phyloP scores from a whole-genome alignment of 2,797 vertebrate genomes.

The Hyperoplus immaculatus region DNA sequence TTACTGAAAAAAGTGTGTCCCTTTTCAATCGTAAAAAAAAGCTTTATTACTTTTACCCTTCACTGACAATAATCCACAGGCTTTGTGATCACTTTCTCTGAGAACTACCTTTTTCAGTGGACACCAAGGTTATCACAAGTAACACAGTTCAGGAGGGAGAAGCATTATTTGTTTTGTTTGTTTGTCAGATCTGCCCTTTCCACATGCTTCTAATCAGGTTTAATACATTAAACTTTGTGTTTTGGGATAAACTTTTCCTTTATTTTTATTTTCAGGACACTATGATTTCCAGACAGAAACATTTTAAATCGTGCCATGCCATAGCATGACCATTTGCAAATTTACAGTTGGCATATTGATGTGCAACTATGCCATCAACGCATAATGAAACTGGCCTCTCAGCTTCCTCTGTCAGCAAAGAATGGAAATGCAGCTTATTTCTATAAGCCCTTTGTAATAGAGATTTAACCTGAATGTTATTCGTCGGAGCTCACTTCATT shows the following conservation, averaged over 20 bases:
- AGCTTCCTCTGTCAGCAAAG: background rate
- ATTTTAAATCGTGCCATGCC: conserved; percentile 1
- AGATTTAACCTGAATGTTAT: conserved; percentile 60
- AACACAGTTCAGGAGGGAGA: conserved; percentile 12
- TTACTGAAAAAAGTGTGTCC: conserved; percentile 17
- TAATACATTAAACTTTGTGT: background rate
- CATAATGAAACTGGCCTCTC: background rate
- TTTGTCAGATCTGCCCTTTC: background rate
- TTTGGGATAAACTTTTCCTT: background rate
- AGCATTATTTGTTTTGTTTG: conserved; percentile 10
- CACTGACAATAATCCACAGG: conserved; percentile 22
- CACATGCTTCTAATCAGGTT: background rate
- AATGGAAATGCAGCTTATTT: conserved; percentile 38
- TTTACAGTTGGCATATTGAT: background rate
- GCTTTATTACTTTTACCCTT: background rate
- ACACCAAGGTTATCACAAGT: conserved; percentile 17
- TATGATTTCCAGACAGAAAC: conserved; percentile 17
- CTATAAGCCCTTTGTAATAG: conserved; percentile 19
- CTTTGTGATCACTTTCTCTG: background rate
- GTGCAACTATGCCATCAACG: background rate
- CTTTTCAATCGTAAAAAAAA: conserved; percentile 16
- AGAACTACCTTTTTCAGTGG: background rate
- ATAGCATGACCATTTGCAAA: background rate
- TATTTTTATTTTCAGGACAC: background rate
- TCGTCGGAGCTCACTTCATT: conserved; percentile 59